Conservation (phyloP, 2,888 invertebrate genomes). For the Acanthosoma haemorrhoidale region DNA sequence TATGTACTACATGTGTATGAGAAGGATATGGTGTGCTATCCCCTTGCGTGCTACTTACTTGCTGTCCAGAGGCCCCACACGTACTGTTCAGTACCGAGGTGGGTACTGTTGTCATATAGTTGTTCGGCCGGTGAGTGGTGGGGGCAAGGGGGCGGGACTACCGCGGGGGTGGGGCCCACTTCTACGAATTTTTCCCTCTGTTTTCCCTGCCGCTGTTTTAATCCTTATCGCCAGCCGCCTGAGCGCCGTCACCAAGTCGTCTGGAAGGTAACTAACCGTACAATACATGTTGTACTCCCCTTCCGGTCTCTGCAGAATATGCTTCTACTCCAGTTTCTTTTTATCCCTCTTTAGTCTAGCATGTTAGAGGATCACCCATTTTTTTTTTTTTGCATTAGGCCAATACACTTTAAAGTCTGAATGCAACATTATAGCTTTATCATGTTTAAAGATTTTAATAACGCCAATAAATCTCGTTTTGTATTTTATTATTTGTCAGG, state of each 20-base stretch:
- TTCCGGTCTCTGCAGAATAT: not conserved
- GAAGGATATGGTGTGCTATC: no score
- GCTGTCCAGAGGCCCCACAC: not conserved
- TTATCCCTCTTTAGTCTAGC: no score
- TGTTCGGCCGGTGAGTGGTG: not conserved
- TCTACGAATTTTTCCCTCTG: not conserved
- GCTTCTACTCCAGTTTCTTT: not conserved
- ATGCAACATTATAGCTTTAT: no score
- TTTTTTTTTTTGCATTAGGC: no score
- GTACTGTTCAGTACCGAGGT: not conserved
- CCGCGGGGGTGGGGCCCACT: no score
- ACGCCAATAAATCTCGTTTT: no score
- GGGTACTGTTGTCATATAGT: conserved; percentile 15
- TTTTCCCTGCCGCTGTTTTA: not conserved
- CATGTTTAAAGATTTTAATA: no score
- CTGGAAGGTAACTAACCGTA: not conserved
- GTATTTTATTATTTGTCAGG: no score
- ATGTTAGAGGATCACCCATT: no score
- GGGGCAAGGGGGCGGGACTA: not conserved
- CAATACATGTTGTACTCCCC: not conserved
- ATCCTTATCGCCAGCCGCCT: not conserved
- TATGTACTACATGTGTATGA: no score
- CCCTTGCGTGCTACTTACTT: conserved; percentile 19
- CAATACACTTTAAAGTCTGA: no score
- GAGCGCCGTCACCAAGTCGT: not conserved